Evolutionary conservation across 2,113 vertebrate genomes (phyloP).

Genomic region (Anthoscopus minutus): DNA sequence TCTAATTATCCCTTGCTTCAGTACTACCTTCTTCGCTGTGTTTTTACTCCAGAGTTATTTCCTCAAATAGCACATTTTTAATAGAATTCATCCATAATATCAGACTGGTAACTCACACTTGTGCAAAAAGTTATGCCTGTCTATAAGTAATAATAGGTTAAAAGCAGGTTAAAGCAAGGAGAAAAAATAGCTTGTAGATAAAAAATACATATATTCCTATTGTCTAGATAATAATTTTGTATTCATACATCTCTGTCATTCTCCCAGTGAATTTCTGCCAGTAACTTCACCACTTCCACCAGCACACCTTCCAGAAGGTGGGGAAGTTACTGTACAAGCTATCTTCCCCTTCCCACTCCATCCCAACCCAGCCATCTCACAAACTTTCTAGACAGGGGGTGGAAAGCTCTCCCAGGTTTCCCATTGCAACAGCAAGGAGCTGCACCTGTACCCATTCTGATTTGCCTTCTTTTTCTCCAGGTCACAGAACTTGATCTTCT

Average conservation of each 20-base stretch:
- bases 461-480: background rate
- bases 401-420: background rate
- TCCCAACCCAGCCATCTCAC: background rate
- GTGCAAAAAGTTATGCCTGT: background rate
- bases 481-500: background rate
- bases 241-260: background rate
- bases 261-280: background rate
- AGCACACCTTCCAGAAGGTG: background rate
- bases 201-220: background rate
- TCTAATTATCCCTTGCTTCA: background rate
- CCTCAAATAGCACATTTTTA: background rate
- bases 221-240: background rate
- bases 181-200: background rate
- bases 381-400: accelerated
- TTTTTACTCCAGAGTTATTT: background rate
- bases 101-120: background rate
- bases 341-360: background rate
- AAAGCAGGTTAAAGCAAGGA: background rate
- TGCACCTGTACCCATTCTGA: background rate
- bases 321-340: background rate
- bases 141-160: background rate
- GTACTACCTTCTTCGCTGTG: background rate
- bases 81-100: background rate
- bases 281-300: background rate
- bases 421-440: background rate